Base-by-base conservation (phyloP, 1,140 invertebrate species). In the Saccostrea cuccullata region DNA sequence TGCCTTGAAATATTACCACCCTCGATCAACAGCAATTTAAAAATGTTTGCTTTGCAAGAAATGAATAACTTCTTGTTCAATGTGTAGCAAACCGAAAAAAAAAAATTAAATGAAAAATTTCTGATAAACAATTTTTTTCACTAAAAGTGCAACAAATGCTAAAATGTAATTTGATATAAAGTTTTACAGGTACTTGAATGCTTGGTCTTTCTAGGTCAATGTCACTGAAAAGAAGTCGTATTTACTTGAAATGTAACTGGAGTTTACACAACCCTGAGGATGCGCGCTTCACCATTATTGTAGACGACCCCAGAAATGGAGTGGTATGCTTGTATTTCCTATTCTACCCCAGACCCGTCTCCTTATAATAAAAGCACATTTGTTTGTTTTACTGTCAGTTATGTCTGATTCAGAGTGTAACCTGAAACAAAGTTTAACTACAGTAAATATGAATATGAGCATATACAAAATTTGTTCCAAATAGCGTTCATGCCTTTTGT, bases 201-300 rank as follows among this genome's bases (percentile, higher is more conserved):
- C 64, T 88, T 87, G 30, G 11, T 84, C 1, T 84, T 55, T 58
- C 40, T 85, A 91, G 90, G 55, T 89, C 89, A 6, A 89, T 90
- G 86, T 56, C 70, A 20, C 55, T 26, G 3, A 83, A 90, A 84
- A 85, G 13, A 70, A 90, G 88, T 9, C 30, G 85, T 17, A 88
- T 91, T 30, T 47, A 60, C n/a, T 88, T 91, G 0, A 85, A 86
- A 15, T 91, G 90, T 87, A 83, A 90, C 60, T 47, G 84, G 47
- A 64, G 60, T 2, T 36, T 88, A 20, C 56, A 83, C 0, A 73
- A 86, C 6, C 11, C 83, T 13, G 90, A 90, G 36, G 89, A 90
- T 83, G 90, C 86, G 1, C 13, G 84, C 4, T 91, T 91, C 58
- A 55, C 11, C 17, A 90, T 91, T 11, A 64, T 82, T 6, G 58